Evolutionary conservation across 2,113 vertebrate species (phyloP).

Genomic region (Varanus salvator): DNA sequence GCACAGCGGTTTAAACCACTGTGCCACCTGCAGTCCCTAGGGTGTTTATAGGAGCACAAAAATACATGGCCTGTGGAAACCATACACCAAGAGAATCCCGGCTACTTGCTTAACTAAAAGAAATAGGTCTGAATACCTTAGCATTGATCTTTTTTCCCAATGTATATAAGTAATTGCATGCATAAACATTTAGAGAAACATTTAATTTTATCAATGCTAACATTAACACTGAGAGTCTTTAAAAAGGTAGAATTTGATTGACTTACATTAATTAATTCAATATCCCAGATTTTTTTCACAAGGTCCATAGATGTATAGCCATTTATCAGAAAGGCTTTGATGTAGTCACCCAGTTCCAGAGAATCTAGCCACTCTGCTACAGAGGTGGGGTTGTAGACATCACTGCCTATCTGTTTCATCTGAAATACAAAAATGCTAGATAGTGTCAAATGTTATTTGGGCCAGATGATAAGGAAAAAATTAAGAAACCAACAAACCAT

Average conservation of each 20-base stretch:
- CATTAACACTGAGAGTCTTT: background rate
- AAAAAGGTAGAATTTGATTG: slow-evolving; percentile 48
- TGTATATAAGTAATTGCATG: background rate
- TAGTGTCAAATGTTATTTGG: background rate
- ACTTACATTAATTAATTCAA: slow-evolving; percentile 98
- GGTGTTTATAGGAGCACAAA: background rate
- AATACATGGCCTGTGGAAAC: background rate
- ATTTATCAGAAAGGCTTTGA: slow-evolving; percentile 96
- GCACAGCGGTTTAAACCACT: no score
- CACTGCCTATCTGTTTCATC: slow-evolving; percentile 92
- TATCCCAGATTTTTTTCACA: slow-evolving; percentile 99
- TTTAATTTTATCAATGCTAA: background rate
- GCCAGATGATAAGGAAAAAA: background rate
- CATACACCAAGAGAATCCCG: background rate
- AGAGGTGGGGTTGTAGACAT: slow-evolving; percentile 94
- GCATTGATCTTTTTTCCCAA: background rate
- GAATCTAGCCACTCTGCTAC: slow-evolving; percentile 99
- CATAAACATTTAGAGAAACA: background rate
- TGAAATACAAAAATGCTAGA: slow-evolving; percentile 70
- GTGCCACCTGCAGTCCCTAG: background rate
- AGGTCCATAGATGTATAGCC: slow-evolving; percentile 99
- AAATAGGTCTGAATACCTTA: background rate
- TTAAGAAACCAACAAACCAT: background rate
- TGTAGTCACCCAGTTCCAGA: slow-evolving; percentile 96
- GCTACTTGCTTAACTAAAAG: background rate